Percentiles rank a stretch among this genome's conserved stretches.
Evolutionary conservation across 1,140 invertebrate genomes (phyloP).

Genomic region (Halyomorpha halys): DNA sequence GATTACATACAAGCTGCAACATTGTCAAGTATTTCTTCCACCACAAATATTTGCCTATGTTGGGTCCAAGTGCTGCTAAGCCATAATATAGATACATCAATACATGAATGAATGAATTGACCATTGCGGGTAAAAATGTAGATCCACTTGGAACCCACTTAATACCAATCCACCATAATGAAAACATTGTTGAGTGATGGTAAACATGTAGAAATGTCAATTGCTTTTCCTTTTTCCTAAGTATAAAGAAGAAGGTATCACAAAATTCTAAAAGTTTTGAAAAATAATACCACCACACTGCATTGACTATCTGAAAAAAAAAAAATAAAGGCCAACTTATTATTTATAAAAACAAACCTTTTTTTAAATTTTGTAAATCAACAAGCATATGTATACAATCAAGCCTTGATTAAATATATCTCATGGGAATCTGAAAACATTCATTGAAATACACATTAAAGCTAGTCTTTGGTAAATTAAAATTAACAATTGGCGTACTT

Average conservation of each 20-base stretch:
- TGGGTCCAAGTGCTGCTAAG: constrained; percentile 68
- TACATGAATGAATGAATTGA: constrained; percentile 80
- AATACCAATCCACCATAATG: constrained; percentile 89
- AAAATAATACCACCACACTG: constrained; percentile 95
- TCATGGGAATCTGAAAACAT: too few relatives aligned
- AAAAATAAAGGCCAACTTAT: neutral
- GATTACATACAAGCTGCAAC: constrained; percentile 49
- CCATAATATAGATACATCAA: constrained; percentile 92
- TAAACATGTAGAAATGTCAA: constrained; percentile 84
- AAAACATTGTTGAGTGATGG: constrained; percentile 86
- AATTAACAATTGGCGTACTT: too few relatives aligned
- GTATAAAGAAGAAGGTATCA: constrained; percentile 85
- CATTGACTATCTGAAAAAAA: constrained; percentile 68
- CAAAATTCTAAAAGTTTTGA: constrained; percentile 89
- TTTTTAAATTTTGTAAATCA: neutral
- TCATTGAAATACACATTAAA: too few relatives aligned
- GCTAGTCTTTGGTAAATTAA: too few relatives aligned
- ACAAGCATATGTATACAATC: neutral
- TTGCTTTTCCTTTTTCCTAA: constrained; percentile 78
- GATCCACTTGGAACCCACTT: constrained; percentile 94
- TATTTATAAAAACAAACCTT: neutral
- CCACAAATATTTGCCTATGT: constrained; percentile 71
- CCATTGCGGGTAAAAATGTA: constrained; percentile 73
- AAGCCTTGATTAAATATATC: too few relatives aligned
- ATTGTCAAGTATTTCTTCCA: constrained; percentile 92